These are phyloP conservation scores for Salvelinus namaycush DNA, from an alignment of 2,113 vertebrate genomes.

Conservation along the genomic window DNA sequence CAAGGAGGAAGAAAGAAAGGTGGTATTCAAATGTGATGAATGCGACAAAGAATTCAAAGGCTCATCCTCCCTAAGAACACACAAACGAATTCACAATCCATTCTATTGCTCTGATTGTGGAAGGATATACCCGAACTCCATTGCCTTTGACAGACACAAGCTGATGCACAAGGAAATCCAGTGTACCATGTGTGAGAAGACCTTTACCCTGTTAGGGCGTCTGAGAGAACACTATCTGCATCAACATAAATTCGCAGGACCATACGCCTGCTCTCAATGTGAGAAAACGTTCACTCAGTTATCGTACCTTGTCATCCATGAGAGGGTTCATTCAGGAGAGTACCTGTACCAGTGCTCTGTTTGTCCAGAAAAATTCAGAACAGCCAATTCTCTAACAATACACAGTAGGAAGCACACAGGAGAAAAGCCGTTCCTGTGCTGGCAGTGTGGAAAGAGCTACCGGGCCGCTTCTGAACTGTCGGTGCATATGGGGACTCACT, in stretches of 20 bases:
- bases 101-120: constrained; percentile 73
- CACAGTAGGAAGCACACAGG: constrained; percentile 70
- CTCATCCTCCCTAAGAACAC: constrained; percentile 68
- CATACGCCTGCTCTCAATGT: constrained; percentile 57
- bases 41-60: constrained; percentile 69
- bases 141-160: constrained; percentile 65
- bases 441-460: constrained; percentile 72
- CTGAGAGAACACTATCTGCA: constrained; percentile 69
- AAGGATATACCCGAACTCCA: constrained; percentile 61
- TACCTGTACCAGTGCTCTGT: constrained; percentile 58
- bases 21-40: constrained; percentile 53
- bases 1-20: constrained; percentile 59
- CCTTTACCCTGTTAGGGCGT: constrained; percentile 64
- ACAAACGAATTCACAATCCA: constrained; percentile 67
- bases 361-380: constrained; percentile 69
- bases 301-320: constrained; percentile 70
- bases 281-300: constrained; percentile 67
- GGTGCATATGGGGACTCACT: constrained; percentile 72
- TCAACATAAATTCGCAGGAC: constrained; percentile 64
- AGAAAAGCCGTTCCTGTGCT: constrained; percentile 71
- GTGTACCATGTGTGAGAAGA: constrained; percentile 69
- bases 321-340: constrained; percentile 69
- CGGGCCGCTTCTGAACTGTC: constrained; percentile 71
- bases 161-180: constrained; percentile 69
- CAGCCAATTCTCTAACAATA: constrained; percentile 68